phyloP scores from a whole-genome alignment of 23 tunicate species.

The Botrylloides violaceus region DNA sequence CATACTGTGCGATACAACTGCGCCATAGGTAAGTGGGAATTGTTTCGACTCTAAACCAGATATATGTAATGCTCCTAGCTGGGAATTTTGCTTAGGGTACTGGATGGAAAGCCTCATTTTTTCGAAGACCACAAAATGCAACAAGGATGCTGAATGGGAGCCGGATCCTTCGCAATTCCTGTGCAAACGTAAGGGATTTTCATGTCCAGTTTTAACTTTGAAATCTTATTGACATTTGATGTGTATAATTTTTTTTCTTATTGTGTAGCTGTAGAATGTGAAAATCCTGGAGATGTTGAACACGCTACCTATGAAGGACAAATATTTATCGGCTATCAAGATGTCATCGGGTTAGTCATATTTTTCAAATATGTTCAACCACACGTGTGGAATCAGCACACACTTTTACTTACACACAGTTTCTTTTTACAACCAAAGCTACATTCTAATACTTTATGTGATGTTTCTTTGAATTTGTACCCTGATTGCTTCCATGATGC shows the following conservation, averaged over 20 bases:
- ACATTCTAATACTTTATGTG: no score
- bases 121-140: slow-evolving; percentile 24
- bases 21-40: not conserved
- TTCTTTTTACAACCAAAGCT: no score
- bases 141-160: slow-evolving; percentile 37
- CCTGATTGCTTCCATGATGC: no score
- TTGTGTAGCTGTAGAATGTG: slow-evolving; percentile 47
- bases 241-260: no score
- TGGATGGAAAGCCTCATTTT: slow-evolving; percentile 29
- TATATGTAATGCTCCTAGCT: no score
- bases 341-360: slow-evolving; percentile 52
- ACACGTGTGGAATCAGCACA: no score
- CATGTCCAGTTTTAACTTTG: not conserved
- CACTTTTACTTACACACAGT: no score
- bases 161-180: slow-evolving; percentile 38
- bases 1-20: not conserved
- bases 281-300: slow-evolving; percentile 51
- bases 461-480: no score
- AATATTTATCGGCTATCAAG: slow-evolving; percentile 13
- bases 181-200: slow-evolving; percentile 33
- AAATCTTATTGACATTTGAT: no score
- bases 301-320: slow-evolving; percentile 16
- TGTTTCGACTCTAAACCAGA: no score
- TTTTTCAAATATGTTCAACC: no score
- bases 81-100: slow-evolving; percentile 26